These are phyloP conservation scores for Caranx melampygus DNA, from an alignment of 2,113 vertebrate species.

Conservation along the genomic window DNA sequence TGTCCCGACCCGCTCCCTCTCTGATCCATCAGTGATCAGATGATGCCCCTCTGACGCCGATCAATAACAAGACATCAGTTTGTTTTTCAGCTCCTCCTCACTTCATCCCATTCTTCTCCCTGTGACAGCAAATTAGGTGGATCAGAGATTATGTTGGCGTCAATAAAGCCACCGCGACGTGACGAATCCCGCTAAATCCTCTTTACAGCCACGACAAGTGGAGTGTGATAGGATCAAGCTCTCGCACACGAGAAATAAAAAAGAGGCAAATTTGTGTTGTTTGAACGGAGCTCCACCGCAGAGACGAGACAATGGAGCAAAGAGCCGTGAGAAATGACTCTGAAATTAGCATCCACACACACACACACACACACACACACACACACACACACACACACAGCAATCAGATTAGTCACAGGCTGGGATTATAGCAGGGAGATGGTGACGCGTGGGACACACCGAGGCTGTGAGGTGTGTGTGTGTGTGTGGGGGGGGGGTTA, in stretches of 20 bases:
- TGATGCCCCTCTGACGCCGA: slow-evolving; percentile 30
- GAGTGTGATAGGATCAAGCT: slow-evolving; percentile 62
- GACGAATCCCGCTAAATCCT: slow-evolving; percentile 71
- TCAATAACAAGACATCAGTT: slow-evolving; percentile 39
- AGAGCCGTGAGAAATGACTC: slow-evolving; percentile 46
- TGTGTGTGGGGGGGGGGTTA: no score
- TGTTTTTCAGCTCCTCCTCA: slow-evolving; percentile 6
- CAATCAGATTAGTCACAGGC: slow-evolving; percentile 77
- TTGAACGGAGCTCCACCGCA: background rate
- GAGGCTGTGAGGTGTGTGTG: slow-evolving; percentile 56
- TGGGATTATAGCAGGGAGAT: slow-evolving; percentile 65
- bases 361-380: slow-evolving; percentile 55
- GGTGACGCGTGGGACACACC: slow-evolving; percentile 22
- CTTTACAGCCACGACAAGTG: slow-evolving; percentile 49
- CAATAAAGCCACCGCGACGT: slow-evolving; percentile 52
- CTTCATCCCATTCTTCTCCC: slow-evolving; percentile 33
- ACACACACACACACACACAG: slow-evolving; percentile 24
- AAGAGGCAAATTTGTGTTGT: slow-evolving; percentile 35
- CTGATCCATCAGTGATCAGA: slow-evolving; percentile 2
- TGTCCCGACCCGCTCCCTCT: background rate
- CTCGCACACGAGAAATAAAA: slow-evolving; percentile 5
- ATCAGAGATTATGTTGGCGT: slow-evolving; percentile 67
- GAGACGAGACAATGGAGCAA: slow-evolving; percentile 46
- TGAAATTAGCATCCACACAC: slow-evolving; percentile 63
- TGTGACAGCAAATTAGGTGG: slow-evolving; percentile 55